Evolutionary conservation across 2,113 vertebrate genomes (phyloP).

Genomic region (Mohoua ochrocephala): DNA sequence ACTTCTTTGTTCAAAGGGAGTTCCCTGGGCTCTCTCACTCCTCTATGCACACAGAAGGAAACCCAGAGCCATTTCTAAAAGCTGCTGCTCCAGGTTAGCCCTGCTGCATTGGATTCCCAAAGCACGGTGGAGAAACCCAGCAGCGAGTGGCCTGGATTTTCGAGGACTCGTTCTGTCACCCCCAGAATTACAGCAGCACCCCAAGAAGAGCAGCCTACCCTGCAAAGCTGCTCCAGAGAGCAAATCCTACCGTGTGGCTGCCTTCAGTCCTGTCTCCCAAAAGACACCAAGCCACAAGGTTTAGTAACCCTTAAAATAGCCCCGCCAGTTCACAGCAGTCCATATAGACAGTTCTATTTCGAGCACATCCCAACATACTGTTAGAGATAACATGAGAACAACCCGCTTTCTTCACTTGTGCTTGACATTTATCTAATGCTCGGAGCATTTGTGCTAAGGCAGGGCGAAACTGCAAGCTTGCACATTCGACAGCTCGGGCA

Average conservation of each 20-base stretch:
- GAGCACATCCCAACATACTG: slow-evolving; percentile 33
- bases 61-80: neutral
- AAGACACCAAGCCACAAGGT: slow-evolving; percentile 32
- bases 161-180: neutral
- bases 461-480: neutral
- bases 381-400: neutral
- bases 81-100: neutral
- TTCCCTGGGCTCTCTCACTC: neutral
- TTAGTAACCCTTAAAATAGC: slow-evolving; percentile 64
- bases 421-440: slow-evolving; percentile 49
- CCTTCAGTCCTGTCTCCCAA: neutral
- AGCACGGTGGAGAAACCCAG: neutral
- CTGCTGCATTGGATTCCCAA: neutral
- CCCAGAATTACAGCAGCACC: neutral
- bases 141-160: neutral
- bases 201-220: neutral
- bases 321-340: slow-evolving; percentile 11
- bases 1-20: neutral
- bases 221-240: neutral
- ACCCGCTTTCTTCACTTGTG: neutral
- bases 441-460: slow-evolving; percentile 5
- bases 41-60: neutral
- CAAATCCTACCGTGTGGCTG: slow-evolving; percentile 20
- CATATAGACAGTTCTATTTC: slow-evolving; percentile 57
- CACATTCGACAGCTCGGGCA: neutral